Evolutionary conservation across 37 sponge, comb jelly and placozoan species (phyloP).

Genomic region (Cladorhizidae sp.): DNA sequence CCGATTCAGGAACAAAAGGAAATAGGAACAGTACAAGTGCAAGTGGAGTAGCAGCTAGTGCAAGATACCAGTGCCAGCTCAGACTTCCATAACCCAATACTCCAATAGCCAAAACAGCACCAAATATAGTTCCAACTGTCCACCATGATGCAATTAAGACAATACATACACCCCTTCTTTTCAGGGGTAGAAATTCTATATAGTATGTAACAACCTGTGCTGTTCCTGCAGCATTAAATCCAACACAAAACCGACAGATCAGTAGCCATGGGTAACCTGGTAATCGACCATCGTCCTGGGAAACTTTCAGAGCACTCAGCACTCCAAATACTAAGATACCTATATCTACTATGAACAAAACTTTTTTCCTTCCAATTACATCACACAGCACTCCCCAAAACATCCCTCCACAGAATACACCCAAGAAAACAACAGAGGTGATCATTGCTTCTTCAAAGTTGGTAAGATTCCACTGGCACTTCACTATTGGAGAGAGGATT

Average conservation of each 20-base stretch:
- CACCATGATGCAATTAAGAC: conserved; percentile 27
- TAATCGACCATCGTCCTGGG: conserved; percentile 14
- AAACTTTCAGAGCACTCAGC: conserved; percentile 25
- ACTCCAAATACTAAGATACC: conserved; percentile 48
- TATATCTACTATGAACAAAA: conserved; percentile 27
- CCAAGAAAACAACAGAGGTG: conserved; percentile 71
- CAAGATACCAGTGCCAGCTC: conserved; percentile 63
- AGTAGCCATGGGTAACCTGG: conserved; percentile 45
- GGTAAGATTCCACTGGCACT: conserved; percentile 49
- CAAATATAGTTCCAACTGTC: conserved; percentile 64
- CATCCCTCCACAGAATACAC: conserved; percentile 62
- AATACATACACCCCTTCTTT: conserved; percentile 38
- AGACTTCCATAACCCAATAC: conserved; percentile 30
- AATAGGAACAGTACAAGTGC: conserved; percentile 42
- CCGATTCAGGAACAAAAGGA: conserved; percentile 71
- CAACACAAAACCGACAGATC: conserved; percentile 41
- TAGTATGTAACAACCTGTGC: conserved; percentile 53
- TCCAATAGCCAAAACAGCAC: conserved; percentile 47
- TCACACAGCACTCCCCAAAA: conserved; percentile 63
- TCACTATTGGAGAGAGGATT: conserved; percentile 35
- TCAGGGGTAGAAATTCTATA: conserved; percentile 67
- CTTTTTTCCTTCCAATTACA: conserved; percentile 50
- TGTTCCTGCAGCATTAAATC: conserved; percentile 49
- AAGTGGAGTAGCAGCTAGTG: conserved; percentile 52
- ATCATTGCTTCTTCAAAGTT: conserved; percentile 36